Percentiles rank a stretch among this genome's conserved stretches.
Evolutionary conservation across 2,797 vertebrate species (phyloP).

Genomic region (Microctenopoma steveboyesi): DNA sequence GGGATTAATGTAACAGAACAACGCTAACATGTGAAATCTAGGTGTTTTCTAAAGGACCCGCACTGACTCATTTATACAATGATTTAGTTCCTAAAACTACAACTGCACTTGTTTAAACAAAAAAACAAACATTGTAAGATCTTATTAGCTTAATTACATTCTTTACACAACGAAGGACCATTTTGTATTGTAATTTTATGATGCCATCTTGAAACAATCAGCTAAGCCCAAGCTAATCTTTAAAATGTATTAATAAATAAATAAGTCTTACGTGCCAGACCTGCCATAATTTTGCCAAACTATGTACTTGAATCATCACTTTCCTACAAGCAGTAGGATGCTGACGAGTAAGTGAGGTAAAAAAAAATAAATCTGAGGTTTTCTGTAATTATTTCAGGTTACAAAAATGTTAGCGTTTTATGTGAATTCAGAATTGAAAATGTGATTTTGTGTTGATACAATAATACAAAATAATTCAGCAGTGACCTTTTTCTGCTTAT

Average conservation of each 20-base stretch:
- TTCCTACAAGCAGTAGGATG: neutral
- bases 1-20: slow-evolving; percentile 70
- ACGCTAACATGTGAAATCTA: slow-evolving; percentile 48
- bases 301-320: neutral
- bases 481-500: neutral
- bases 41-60: slow-evolving; percentile 48
- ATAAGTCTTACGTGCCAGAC: too few species aligned
- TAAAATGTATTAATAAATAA: too few species aligned
- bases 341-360: neutral
- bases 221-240: too few species aligned
- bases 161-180: too few species aligned
- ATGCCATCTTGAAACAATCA: too few species aligned
- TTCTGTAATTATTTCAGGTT: neutral
- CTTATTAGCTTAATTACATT: too few species aligned
- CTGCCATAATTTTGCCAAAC: too few species aligned
- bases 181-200: too few species aligned
- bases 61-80: slow-evolving; percentile 29
- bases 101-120: too few species aligned
- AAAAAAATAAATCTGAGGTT: neutral
- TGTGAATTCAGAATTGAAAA: neutral
- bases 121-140: too few species aligned
- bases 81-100: neutral
- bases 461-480: neutral
- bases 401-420: neutral
- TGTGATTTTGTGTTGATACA: too few species aligned